phyloP scores from a whole-genome alignment of 2,888 invertebrate genomes.

The Conops quadrifasciatus region DNA sequence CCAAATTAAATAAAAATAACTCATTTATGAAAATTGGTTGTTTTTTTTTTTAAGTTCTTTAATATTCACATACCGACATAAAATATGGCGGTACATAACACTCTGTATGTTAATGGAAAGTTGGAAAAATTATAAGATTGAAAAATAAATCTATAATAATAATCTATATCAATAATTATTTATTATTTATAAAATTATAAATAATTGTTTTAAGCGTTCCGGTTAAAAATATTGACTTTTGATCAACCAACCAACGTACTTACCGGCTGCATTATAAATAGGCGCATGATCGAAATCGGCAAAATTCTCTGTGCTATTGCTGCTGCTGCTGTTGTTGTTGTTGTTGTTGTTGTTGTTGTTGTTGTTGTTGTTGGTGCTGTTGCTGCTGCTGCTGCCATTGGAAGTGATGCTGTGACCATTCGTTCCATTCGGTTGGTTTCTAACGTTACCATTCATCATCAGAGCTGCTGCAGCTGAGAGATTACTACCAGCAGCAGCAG shows the following conservation, averaged over 20 bases:
- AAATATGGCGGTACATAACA: too few relatives aligned
- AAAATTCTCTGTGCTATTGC: conserved; percentile 67
- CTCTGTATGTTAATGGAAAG: too few relatives aligned
- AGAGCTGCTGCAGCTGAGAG: conserved; percentile 25
- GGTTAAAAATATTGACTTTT: too few relatives aligned
- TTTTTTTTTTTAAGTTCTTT: too few relatives aligned
- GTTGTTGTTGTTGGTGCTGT: conserved; percentile 13
- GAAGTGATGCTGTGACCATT: conserved; percentile 36
- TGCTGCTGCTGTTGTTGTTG: conserved; percentile 47
- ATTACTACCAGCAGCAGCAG: conserved; percentile 22
- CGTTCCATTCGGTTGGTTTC: conserved; percentile 27
- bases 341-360: conserved; percentile 39
- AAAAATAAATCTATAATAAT: too few relatives aligned
- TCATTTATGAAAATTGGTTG: too few relatives aligned
- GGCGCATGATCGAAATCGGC: conserved; percentile 80
- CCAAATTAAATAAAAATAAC: too few relatives aligned
- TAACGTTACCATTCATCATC: conserved; percentile 37
- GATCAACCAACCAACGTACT: conserved; percentile 47
- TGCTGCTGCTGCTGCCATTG: conserved; percentile 28
- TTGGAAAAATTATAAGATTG: too few relatives aligned
- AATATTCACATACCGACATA: too few relatives aligned
- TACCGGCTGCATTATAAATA: conserved; percentile 70
- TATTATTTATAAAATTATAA: too few relatives aligned
- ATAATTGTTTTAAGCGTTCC: too few relatives aligned
- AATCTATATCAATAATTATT: too few relatives aligned